Base-by-base conservation (phyloP, 2,888 invertebrate species). In the Pandemis cinnamomeana region DNA sequence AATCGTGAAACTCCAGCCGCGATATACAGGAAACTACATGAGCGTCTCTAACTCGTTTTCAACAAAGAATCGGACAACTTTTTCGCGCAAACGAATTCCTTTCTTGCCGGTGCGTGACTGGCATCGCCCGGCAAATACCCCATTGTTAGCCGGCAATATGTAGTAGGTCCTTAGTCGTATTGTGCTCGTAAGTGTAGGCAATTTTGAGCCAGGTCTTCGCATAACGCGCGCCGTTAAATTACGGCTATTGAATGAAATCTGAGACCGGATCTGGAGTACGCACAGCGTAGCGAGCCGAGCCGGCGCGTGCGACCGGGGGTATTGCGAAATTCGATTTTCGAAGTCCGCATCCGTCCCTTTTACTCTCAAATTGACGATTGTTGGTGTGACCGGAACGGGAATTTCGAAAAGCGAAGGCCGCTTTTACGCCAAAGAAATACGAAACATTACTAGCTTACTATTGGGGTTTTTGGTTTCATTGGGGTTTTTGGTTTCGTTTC, bases 61-160 rank as follows among this genome's bases (percentile, higher is more conserved):
- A 20, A 58, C 27, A 27, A 58, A 58, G 15, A 67, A 53, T 46
- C 15, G 42, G 44, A 67, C 63, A 27, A 61, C 41, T 67, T 71
- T 61, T 41, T 10, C 51, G 36, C 42, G 20, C 67, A 67, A 71
- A 71, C 60, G 71, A 71, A 66, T 71, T 67, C 71, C 42, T 71
- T 71, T 71, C 60, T 51, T 58, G 41, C 20, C 27, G 41, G 67
- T 46, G 71, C 71, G 71, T 71, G 71, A 71, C 71, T 27, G 10
- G 71, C 71, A 71, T 71, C 42, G 71, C 62, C 10, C 64, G 58
- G 11, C 46, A 41, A 53, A 41, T 41, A 36, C 46, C 41, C 71
- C 7, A 71, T 71, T 71, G 64, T 71, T 66, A 5, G n/a, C 27
- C 71, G 67, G 41, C 67, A 67, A 53, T 67, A 53, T 67, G 71